phyloP scores from a whole-genome alignment of 2,797 vertebrate species.

The Philypnodon macrostomus region DNA sequence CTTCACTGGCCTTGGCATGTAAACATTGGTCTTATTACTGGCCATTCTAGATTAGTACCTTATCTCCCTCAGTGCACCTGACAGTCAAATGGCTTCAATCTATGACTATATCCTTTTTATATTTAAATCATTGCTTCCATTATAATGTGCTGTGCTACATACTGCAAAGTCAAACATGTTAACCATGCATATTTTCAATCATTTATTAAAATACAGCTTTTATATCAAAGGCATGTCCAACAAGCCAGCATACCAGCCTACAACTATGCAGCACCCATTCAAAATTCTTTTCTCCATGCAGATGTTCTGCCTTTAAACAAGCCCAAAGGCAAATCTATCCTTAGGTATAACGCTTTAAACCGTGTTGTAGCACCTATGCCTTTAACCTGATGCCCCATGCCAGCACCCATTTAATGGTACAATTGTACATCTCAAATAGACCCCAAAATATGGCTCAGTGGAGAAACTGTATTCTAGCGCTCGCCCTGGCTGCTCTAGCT shows the following conservation, averaged over 20 bases:
- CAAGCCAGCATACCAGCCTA: constrained; percentile 40
- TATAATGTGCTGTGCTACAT: constrained; percentile 26
- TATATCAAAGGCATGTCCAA: constrained; percentile 49
- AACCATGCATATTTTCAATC: constrained; percentile 34
- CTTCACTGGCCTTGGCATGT: constrained; percentile 41
- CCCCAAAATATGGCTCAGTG: constrained; percentile 47
- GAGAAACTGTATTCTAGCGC: constrained; percentile 38
- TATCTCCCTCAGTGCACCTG: constrained; percentile 52
- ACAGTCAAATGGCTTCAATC: constrained; percentile 69
- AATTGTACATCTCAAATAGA: constrained; percentile 45
- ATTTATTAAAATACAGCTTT: constrained; percentile 5
- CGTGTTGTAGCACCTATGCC: constrained; percentile 39
- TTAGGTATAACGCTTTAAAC: constrained; percentile 30
- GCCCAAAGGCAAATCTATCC: constrained; percentile 36
- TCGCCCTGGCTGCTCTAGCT: constrained; percentile 53
- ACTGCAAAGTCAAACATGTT: constrained; percentile 51
- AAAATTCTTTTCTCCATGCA: constrained; percentile 39
- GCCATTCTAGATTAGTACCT: constrained; percentile 44
- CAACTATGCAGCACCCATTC: constrained; percentile 42
- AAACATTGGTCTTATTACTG: constrained; percentile 25
- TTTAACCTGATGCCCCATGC: constrained; percentile 75
- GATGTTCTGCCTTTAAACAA: constrained; percentile 41
- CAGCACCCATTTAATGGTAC: constrained; percentile 64
- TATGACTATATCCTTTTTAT: constrained; percentile 37
- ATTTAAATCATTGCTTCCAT: background rate